Percentiles rank a stretch among this genome's conserved stretches.
Conservation (phyloP, 2,797 vertebrate species). For the Zenarchopterus dispar region DNA sequence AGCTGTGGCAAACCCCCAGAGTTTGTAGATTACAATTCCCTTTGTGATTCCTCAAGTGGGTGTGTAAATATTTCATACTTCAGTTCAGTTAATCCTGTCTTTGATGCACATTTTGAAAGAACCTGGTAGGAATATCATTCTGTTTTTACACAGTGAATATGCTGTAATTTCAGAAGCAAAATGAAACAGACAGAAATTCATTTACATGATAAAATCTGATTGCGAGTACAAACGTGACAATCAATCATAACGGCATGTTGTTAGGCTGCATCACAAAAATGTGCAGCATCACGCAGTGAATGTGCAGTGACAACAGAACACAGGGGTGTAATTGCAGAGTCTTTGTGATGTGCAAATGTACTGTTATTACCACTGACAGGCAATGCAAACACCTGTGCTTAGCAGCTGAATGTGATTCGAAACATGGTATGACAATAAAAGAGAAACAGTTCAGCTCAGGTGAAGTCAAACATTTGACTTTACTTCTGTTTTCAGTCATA, state of each 20-base stretch:
- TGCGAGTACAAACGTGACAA: background rate
- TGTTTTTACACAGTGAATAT: background rate
- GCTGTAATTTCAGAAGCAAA: background rate
- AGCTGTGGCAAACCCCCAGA: constrained; percentile 43
- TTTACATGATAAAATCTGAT: background rate
- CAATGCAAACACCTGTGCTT: constrained; percentile 37
- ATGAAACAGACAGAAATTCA: background rate
- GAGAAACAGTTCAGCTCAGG: constrained; percentile 5
- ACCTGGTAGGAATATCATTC: background rate
- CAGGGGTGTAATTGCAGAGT: constrained; percentile 13
- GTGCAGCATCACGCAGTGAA: background rate
- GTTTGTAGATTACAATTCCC: constrained; percentile 38
- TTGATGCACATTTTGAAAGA: constrained; percentile 1
- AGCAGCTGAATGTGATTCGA: constrained; percentile 15
- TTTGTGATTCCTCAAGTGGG: constrained; percentile 50
- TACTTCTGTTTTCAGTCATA: background rate
- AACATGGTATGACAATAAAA: background rate
- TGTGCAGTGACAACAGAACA: constrained; percentile 9
- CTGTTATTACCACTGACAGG: constrained; percentile 16
- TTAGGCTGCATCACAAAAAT: constrained; percentile 1
- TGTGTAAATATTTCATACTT: constrained; percentile 35
- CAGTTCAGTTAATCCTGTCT: background rate
- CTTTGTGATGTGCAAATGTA: constrained; percentile 26
- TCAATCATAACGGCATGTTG: constrained; percentile 1
- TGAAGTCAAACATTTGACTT: constrained; percentile 20